These are phyloP conservation scores for Drosophila pachea DNA, from an alignment of 1,140 invertebrate genomes.

Conservation along the genomic window DNA sequence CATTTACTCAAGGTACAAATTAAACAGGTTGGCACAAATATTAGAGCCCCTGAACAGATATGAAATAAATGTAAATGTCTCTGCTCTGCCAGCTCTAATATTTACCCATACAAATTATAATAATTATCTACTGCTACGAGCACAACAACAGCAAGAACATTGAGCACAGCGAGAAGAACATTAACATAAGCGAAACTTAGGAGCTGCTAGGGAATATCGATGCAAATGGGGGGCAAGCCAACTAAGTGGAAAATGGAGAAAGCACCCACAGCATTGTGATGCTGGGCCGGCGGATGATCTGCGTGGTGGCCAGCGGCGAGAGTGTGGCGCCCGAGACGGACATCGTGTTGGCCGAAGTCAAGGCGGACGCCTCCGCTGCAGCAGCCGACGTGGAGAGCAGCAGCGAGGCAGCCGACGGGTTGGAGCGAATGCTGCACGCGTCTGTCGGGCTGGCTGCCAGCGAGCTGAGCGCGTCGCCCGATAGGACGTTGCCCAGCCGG, in stretches of 20 bases:
- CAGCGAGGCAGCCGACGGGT: conserved; percentile 77
- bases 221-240: conserved; percentile 23
- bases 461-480: conserved; percentile 65
- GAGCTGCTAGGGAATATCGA: not conserved
- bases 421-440: conserved; percentile 77
- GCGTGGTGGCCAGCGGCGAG: conserved; percentile 76
- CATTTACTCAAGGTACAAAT: no score
- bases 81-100: conserved; percentile 15
- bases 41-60: no score
- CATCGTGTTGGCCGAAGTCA: conserved; percentile 52
- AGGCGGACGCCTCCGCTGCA: conserved; percentile 64
- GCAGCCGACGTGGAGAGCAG: conserved; percentile 68
- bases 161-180: not conserved
- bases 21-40: no score
- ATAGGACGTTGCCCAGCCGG: conserved; percentile 56
- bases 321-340: conserved; percentile 66
- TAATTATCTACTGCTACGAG: conserved; percentile 4
- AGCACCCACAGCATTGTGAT: conserved; percentile 78
- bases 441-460: conserved; percentile 77
- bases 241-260: conserved; percentile 29
- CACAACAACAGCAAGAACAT: conserved; percentile 27
- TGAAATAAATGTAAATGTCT: not conserved
- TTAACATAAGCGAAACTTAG: conserved; percentile 15
- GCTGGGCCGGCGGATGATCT: conserved; percentile 76
- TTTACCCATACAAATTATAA: not conserved